A percentile compares a stretch with the other conserved stretches of the same genome.
Conservation (phyloP, 2,888 invertebrate genomes). For the Lithophane socia region DNA sequence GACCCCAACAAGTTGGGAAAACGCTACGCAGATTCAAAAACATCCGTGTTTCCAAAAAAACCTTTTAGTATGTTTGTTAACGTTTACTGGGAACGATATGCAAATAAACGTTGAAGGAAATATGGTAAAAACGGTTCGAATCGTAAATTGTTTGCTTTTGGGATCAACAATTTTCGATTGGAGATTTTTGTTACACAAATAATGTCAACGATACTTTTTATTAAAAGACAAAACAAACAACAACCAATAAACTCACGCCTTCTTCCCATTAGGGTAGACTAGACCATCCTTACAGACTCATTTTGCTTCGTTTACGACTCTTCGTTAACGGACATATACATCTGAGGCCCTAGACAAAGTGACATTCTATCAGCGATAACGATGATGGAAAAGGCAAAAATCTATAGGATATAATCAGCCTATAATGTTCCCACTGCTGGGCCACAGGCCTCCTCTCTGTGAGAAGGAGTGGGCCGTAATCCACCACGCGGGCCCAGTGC, state of each 20-base stretch:
- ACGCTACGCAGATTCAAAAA: background rate
- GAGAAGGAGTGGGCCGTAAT: no score
- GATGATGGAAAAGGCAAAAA: no score
- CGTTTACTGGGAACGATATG: constrained; percentile 14
- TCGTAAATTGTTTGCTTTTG: constrained; percentile 24
- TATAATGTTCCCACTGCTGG: no score
- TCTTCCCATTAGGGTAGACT: background rate
- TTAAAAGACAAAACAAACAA: background rate
- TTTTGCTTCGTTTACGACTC: background rate
- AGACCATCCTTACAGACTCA: background rate
- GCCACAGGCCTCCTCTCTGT: no score
- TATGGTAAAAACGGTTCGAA: constrained; percentile 12
- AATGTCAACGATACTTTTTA: constrained; percentile 8
- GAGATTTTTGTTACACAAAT: constrained; percentile 14
- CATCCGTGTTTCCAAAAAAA: background rate
- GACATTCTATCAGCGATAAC: no score
- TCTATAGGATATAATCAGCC: no score
- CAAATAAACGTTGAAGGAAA: constrained; percentile 26
- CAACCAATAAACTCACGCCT: background rate
- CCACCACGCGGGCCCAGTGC: no score
- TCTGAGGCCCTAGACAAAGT: background rate
- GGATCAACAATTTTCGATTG: constrained; percentile 18
- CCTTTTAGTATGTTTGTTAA: constrained; percentile 16
- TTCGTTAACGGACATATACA: background rate
- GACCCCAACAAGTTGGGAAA: background rate